Base-by-base conservation (phyloP, 1,140 invertebrate genomes). In the Drosophila aff. region DNA sequence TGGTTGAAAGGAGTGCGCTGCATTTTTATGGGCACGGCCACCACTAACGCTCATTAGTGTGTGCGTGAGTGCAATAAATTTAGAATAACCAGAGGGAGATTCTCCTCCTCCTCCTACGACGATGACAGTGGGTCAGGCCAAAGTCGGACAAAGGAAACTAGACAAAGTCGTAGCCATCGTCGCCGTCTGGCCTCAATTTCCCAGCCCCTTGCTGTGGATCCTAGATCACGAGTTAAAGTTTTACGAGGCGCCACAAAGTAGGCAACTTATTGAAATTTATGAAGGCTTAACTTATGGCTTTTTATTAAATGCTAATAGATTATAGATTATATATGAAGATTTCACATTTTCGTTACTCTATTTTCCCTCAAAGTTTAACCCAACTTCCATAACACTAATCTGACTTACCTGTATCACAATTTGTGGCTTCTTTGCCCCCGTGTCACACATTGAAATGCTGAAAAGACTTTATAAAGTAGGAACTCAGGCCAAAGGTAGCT, bases 231-330 rank as follows among this genome's bases (percentile, higher is more conserved):
- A 36, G 26, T 40, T 23, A 68, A 65, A 76, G 52, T 65, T 60
- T 31, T 53, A 58, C 31, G 15, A 59, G 55, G 23, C 53, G 63
- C 47, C 53, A 47, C 47, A 75, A 85, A 71, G 79, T 53, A 64
- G 49, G 59, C 52, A 81, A 78, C 46, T 58, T 72, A 81, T 75
- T 65, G 77, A 65, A 78, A 78, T 52, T 78, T 68, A 75, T 84
- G 49, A 21, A 26, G 36, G 4, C 1, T 4, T 3, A n/a, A 57
- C 18, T 18, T 18, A 3, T 4, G 23, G 1, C 8, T 21, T 8
- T 55, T 55, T 55, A 38, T 23, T 38, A 38, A 38, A 55, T 3
- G 5, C 23, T 3, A 23, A 23, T 23, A 23, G 2, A 21, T 21
- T 36, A 36, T 33, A 33, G 33, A 11, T 33, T 7, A 31, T 31